Percentiles rank a stretch among this genome's conserved stretches.
These are phyloP conservation scores for Eidolon helvum DNA, from an alignment of 2,113 vertebrate genomes.

Conservation along the genomic window DNA sequence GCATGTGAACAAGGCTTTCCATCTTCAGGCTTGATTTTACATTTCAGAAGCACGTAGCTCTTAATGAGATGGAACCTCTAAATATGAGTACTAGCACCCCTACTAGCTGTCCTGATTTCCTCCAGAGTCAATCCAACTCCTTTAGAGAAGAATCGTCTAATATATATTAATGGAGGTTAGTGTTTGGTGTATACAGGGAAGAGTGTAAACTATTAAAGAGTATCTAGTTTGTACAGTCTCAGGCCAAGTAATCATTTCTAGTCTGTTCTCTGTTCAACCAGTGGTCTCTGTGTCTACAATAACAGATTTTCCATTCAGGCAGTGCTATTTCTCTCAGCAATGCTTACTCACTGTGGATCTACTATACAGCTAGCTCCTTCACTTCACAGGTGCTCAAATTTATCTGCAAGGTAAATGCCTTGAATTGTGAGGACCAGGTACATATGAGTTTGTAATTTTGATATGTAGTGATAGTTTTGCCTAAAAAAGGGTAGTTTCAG, in stretches of 20 bases:
- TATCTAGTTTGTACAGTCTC: background rate
- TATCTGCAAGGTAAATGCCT: background rate
- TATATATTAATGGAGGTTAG: background rate
- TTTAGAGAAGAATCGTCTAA: background rate
- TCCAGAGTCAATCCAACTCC: background rate
- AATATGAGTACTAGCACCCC: background rate
- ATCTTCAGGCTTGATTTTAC: background rate
- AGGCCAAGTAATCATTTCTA: background rate
- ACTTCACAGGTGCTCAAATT: background rate
- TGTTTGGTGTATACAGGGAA: background rate
- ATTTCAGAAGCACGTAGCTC: background rate
- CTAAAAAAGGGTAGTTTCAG: background rate
- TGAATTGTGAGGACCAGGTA: background rate
- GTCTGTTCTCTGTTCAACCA: background rate
- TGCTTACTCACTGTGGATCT: background rate
- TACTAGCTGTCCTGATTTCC: background rate
- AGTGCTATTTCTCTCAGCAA: background rate
- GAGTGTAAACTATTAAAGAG: background rate
- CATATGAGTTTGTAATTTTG: background rate
- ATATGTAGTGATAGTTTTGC: background rate
- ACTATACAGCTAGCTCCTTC: background rate
- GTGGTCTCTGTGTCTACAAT: background rate
- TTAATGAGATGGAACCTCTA: background rate
- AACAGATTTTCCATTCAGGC: background rate
- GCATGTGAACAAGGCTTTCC: background rate